Percentiles rank a stretch among this genome's conserved stretches.
Conservation (phyloP, 2,888 invertebrate species). For the Meganola albula region DNA sequence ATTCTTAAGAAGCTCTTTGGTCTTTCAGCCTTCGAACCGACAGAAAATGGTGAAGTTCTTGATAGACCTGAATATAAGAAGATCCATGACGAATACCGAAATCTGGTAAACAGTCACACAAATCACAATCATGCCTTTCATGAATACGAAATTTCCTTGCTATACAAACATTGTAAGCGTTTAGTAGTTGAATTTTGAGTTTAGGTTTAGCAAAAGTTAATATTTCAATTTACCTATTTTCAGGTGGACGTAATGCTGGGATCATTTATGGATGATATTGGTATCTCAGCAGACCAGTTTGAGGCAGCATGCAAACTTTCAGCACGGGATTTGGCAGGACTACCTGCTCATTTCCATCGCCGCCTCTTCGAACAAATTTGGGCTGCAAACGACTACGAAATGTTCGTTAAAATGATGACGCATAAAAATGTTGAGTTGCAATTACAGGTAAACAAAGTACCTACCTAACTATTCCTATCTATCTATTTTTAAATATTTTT, state of each 20-base stretch:
- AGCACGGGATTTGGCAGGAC: slow-evolving; percentile 63
- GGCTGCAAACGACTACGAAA: slow-evolving; percentile 94
- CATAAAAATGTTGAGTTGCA: slow-evolving; percentile 95
- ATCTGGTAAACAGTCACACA: slow-evolving; percentile 82
- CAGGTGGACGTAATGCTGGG: slow-evolving; percentile 93
- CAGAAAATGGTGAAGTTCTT: slow-evolving; percentile 77
- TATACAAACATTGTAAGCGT: no score
- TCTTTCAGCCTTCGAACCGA: slow-evolving; percentile 89
- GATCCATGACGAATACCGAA: slow-evolving; percentile 91
- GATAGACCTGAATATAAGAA: slow-evolving; percentile 87
- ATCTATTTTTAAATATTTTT: no score
- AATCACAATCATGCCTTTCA: no score
- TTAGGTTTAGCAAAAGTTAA: no score
- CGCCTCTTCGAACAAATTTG: slow-evolving; percentile 86
- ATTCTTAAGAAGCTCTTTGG: not conserved
- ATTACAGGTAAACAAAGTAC: slow-evolving; percentile 65
- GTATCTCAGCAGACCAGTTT: slow-evolving; percentile 91
- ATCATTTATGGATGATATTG: slow-evolving; percentile 95
- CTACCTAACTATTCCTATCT: not conserved
- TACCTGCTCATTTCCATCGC: slow-evolving; percentile 79
- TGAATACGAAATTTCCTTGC: no score
- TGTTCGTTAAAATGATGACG: slow-evolving; percentile 95
- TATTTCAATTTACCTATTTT: slow-evolving; percentile 1
- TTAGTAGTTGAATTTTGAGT: no score
- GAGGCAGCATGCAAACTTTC: slow-evolving; percentile 84